Conservation (phyloP, 2,797 vertebrate genomes). For the Pelobates cultripes region DNA sequence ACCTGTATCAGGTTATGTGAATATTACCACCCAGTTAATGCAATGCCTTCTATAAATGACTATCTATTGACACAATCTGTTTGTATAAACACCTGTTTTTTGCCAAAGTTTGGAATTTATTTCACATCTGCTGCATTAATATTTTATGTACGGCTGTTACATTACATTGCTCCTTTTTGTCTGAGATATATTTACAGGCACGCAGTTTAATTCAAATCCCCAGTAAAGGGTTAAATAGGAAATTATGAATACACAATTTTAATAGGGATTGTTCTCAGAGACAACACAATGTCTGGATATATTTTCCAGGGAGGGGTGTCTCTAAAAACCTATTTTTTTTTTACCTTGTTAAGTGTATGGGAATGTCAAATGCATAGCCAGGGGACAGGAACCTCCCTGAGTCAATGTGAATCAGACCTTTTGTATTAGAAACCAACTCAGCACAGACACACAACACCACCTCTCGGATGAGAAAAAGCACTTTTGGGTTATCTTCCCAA, state of each 20-base stretch:
- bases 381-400: conserved; percentile 36
- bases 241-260: not conserved
- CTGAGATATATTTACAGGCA: too few relatives aligned
- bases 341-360: conserved; percentile 16
- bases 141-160: too few relatives aligned
- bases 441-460: conserved; percentile 16
- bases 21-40: too few relatives aligned
- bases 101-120: too few relatives aligned
- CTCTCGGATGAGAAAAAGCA: conserved; percentile 28
- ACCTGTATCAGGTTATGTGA: too few relatives aligned
- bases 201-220: not conserved
- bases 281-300: conserved; percentile 15
- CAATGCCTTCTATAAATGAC: too few relatives aligned
- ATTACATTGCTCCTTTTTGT: too few relatives aligned
- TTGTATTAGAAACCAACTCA: conserved; percentile 39
- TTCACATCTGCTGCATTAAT: too few relatives aligned
- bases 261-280: conserved; percentile 15
- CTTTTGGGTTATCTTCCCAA: conserved; percentile 21
- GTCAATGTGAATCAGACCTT: conserved; percentile 52
- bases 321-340: not conserved
- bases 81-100: too few relatives aligned
- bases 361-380: conserved; percentile 52
- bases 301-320: conserved; percentile 34
- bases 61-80: too few relatives aligned
- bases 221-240: not conserved